phyloP scores from a whole-genome alignment of 2,113 vertebrate genomes.

The Hippotragus niger region DNA sequence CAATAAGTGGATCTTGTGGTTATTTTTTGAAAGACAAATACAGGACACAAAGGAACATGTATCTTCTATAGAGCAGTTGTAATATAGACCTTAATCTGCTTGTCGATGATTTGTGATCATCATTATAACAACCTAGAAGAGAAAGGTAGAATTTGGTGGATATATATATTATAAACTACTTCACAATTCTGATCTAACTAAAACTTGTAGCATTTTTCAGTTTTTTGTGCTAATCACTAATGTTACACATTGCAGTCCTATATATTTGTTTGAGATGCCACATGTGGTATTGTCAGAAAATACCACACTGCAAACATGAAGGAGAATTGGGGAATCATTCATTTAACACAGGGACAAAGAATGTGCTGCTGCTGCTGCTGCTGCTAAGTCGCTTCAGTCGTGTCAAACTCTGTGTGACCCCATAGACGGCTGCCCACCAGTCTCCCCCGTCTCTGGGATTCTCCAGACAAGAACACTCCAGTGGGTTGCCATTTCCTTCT shows the following conservation, averaged over 20 bases:
- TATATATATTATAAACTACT: background rate
- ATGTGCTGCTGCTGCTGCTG: background rate
- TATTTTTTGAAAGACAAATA: background rate
- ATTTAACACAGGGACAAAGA: background rate
- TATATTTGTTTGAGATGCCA: background rate
- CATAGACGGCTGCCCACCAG: too few species aligned
- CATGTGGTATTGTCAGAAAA: background rate
- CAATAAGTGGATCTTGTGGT: background rate
- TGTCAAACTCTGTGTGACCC: too few species aligned
- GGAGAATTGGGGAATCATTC: background rate
- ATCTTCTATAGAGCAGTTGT: background rate
- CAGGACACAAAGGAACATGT: background rate
- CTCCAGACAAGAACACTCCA: too few species aligned
- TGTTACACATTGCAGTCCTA: background rate
- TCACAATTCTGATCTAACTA: background rate
- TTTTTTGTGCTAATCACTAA: background rate
- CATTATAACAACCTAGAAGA: background rate
- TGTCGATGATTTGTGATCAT: background rate
- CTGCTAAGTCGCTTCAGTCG: too few species aligned
- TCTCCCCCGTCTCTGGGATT: too few species aligned
- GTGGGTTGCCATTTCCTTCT: too few species aligned
- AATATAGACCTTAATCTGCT: background rate
- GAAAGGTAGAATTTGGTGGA: background rate
- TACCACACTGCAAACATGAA: background rate
- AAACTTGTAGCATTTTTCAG: background rate